Evolutionary conservation across 2,113 vertebrate genomes (phyloP), one percentile per base, ranked within the genome.

Genomic region (Crocuta crocuta): DNA sequence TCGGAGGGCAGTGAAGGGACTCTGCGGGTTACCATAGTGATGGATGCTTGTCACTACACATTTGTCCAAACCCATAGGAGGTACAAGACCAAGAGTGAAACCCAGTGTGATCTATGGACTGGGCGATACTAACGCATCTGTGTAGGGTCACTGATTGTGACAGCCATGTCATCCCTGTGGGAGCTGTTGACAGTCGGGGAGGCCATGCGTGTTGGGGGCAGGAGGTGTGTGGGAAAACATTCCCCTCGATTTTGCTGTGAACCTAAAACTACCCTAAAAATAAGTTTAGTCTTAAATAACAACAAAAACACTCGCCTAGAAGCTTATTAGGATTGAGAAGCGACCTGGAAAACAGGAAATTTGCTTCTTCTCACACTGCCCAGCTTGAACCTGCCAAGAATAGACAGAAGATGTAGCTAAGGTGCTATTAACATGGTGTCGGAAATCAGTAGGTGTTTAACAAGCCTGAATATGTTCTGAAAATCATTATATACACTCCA

Each of bases 371-470:
- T 95, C 84, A 89, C 70, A 11, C 0, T 91, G 94, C 48, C 16
- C 1, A 0, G 2, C 66, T 80, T 43, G 31, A 92, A 85, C 65
- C 78, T 96, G 94, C 96, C 83, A 73, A 48, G 86, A 92, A 96
- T 83, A 97, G 98, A 93, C 93, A 97, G 93, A 91, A 95, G 97
- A 96, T 96, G 90, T 84, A 80, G 71, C 93, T 82, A 71, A 79
- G 87, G 63, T 94, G 95, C 94, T 95, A 50, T 83, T 96, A 35
- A 76, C n/a, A 92, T 97, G 26, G 80, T 97, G 98, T 98, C 97
- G 97, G 97, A 93, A 93, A 98, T 96, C 97, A 97, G 96, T 86
- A 81, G 94, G 89, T 97, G 58, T 97, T 92, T 95, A 63, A 87
- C 70, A 96, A 97, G 91, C 90, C 53, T 92, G 93, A 94, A 11